Base-by-base conservation (phyloP, 2,797 vertebrate genomes). In the Gobio occitaniae region DNA sequence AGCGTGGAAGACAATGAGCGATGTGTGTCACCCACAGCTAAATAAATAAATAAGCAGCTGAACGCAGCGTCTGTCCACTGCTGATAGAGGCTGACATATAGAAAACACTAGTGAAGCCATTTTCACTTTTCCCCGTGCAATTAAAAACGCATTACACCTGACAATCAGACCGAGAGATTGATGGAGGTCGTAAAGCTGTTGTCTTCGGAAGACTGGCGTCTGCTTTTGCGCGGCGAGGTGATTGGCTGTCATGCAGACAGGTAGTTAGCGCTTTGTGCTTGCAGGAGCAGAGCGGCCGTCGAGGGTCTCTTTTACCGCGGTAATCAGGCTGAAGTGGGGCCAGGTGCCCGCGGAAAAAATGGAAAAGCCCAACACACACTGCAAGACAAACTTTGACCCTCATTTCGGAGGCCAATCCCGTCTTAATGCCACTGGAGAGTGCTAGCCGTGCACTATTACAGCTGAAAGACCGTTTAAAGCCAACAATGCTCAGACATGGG, bases 61-160 rank as follows among this genome's bases (percentile, higher is more conserved):
- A 80, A 48, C 25, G 68, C 21, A 36, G 44, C 54, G 86, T 91
- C 93, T 94, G 92, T 89, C 90, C 86, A 78, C 11, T 0, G 74
- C 86, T 90, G 92, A 94, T 93, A 93, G 87, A 93, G 90, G 82
- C 86, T 89, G 90, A 92, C 90, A 89, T 89, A 91, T 90, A 84
- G 59, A 75, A 77, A 81, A 85, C 80, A 84, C 79, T 11, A 50
- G 80, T 87, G 90, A 90, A 86, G 74, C 19, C 87, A 69, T 76
- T 88, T 82, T 75, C 85, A 92, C 87, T 83, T 84, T 89, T 92
- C 91, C 91, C 89, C 80, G 50, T 12, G 91, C 90, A 94, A 94
- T 94, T 94, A 93, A 94, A 94, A 91, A 90, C 89, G 82, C 94
- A 93, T 94, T 93, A 91, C 76, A 70, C 84, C 81, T 78, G 88